A percentile compares a stretch with the other conserved stretches of the same genome.
phyloP scores from a whole-genome alignment of 2,797 vertebrate genomes.

The Ceyx erithaca region DNA sequence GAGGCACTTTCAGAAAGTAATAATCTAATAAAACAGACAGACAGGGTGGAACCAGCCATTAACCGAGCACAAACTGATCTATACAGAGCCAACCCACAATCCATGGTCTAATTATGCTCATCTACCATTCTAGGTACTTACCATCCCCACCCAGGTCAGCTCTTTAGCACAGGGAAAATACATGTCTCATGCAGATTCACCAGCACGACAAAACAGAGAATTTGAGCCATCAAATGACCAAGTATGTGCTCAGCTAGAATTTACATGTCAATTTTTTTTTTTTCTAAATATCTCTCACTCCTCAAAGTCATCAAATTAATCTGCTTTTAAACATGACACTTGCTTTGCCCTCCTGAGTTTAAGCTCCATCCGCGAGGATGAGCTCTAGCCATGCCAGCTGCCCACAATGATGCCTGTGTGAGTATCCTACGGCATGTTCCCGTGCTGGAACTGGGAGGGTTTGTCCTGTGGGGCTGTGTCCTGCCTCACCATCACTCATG shows the following conservation, averaged over 20 bases:
- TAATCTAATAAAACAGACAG: slow-evolving; percentile 70
- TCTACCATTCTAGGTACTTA: not conserved
- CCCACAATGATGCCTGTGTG: rapidly evolving
- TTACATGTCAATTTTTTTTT: not conserved
- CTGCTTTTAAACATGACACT: not conserved
- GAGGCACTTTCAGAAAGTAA: slow-evolving; percentile 62
- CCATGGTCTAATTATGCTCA: slow-evolving; percentile 26
- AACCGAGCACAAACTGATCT: slow-evolving; percentile 54
- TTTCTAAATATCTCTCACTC: not conserved
- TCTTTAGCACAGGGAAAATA: not conserved
- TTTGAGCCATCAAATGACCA: not conserved
- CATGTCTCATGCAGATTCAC: not conserved
- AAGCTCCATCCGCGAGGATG: rapidly evolving
- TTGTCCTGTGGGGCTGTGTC: not conserved
- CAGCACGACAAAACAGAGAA: not conserved
- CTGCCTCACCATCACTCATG: not conserved
- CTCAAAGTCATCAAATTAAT: not conserved
- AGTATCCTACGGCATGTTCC: rapidly evolving
- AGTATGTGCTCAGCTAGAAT: not conserved
- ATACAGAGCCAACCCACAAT: slow-evolving; percentile 46
- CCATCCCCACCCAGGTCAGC: slow-evolving; percentile 42
- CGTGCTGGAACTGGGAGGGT: not conserved
- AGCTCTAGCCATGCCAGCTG: not conserved
- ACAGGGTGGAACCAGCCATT: slow-evolving; percentile 69
- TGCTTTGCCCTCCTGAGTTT: not conserved